Base-by-base conservation (phyloP, 1,140 invertebrate species). In the Papilio polytes region DNA sequence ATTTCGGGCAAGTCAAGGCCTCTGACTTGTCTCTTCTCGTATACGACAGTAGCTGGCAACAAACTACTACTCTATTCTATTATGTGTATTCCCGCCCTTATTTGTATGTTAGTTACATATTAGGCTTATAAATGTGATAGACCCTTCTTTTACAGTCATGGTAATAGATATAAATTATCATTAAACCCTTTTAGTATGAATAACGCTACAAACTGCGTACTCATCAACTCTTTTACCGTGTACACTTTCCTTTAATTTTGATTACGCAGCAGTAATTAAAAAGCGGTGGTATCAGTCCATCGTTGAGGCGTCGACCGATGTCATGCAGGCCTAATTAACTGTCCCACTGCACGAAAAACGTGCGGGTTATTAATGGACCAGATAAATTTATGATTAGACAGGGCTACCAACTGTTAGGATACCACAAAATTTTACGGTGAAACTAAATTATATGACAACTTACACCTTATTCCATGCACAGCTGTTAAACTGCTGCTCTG, bases 261-360 rank as follows among this genome's bases (percentile, higher is more conserved):
- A 76, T 20, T 26, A 51, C 46, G 41, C 74, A 51, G 20, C 51
- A 51, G 20, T 63, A 63, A 66, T 63, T 78, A 78, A 78, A 63
- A 78, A 78, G n/a, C 26, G 20, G n/a, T 48, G 41, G 46, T 78
- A 78, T 63, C 53, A 63, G 36, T 59, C 53, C 53, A 78, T 78
- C 77, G 59, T 63, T 78, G 15, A 78, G 77, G 53, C 56, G 77
- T 78, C 56, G 44, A 51, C 26, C 59, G 56, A 20, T 44, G 36
- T 66, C 31, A 78, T 63, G 26, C 59, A 63, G 36, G 53, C 13
- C 77, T 78, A 78, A 78, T 78, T 78, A 78, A 78, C 77, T 63
- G 31, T 63, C 51, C 53, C 22, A 59, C 76, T 36, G 46, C 74
- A 66, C 56, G 56, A 78, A 78, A 66, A 78, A 63, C 56, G n/a